Conservation (phyloP, 2,797 vertebrate species). For the Artibeus jamaicensis region DNA sequence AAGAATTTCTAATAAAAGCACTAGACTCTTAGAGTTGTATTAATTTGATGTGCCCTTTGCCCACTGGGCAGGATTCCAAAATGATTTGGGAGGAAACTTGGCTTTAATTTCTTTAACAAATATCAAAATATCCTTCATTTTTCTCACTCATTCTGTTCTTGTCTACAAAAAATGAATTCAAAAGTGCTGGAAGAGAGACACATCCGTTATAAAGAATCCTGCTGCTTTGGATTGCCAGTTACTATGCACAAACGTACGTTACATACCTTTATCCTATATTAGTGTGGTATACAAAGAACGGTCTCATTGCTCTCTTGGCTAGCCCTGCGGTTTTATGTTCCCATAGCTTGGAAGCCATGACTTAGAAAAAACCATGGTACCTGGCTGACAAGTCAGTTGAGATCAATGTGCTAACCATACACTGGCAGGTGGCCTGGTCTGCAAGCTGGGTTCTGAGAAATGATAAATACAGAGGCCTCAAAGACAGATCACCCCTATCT, state of each 20-base stretch:
- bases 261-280: neutral
- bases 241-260: neutral
- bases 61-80: neutral
- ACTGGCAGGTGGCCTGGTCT: conserved; percentile 63
- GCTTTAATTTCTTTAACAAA: conserved; percentile 13
- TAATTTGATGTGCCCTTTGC: neutral
- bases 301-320: conserved; percentile 32
- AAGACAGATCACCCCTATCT: conserved; percentile 59
- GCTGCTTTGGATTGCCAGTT: neutral
- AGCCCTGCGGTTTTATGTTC: conserved; percentile 40
- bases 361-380: conserved; percentile 45
- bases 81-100: conserved; percentile 25
- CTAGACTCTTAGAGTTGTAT: conserved; percentile 10
- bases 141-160: conserved; percentile 40
- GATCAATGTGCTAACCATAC: conserved; percentile 55
- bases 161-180: conserved; percentile 20
- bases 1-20: conserved; percentile 25
- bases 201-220: neutral
- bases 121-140: conserved; percentile 21
- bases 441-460: conserved; percentile 59
- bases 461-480: conserved; percentile 48
- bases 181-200: conserved; percentile 31
- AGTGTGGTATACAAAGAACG: neutral
- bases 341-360: conserved; percentile 31
- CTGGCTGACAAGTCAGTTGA: conserved; percentile 55